Base-by-base conservation (phyloP, 1,140 invertebrate species). In the Araneus ventricosus region DNA sequence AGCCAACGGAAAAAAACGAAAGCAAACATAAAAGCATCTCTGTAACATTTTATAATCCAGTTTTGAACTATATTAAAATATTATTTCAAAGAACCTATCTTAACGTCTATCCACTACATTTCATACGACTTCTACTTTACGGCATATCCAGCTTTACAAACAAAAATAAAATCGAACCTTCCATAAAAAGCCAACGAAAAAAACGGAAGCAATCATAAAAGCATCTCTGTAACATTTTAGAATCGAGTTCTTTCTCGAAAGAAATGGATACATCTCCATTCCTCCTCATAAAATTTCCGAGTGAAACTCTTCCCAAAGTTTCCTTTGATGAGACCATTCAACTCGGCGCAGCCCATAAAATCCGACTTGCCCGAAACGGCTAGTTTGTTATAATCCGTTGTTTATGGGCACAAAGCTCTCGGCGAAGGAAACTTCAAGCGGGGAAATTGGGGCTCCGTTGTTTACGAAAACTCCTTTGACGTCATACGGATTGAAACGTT, bases 301-400 rank as follows among this genome's bases (percentile, higher is more conserved):
- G 63, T 27, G 27, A 37, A 75, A 37, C 30, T 75, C 70, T 75
- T 22, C 27, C 34, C 3, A 75, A 75, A 14, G 34, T 75, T 75
- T 34, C 30, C 4, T 20, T 75, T 37, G 70, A 75, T 75, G 70
- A 30, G 30, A 17, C 17, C 34, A 20, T 22, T 75, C 70, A 37
- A 34, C 70, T 34, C 70, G 10, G 14, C 22, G 70, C 27, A 75
- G 17, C 70, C 3, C 70, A 75, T 75, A 75, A 75, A 75, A 34
- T 22, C 30, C 7, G 10, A 30, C 70, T 4, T 4, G 27, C 8
- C 30, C 20, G 70, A 37, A 75, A 37, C 70, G 70, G 30, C 27
- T 34, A 75, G 30, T 75, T 75, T 37, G 70, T 34, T 75, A 27
- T 75, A 75, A 75, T 75, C 70, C 70, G 70, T 75, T 75, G 70